Evolutionary conservation across 2,797 vertebrate species (phyloP), one percentile per base, ranked within the genome.

Genomic region (Craterocephalus amniculus): DNA sequence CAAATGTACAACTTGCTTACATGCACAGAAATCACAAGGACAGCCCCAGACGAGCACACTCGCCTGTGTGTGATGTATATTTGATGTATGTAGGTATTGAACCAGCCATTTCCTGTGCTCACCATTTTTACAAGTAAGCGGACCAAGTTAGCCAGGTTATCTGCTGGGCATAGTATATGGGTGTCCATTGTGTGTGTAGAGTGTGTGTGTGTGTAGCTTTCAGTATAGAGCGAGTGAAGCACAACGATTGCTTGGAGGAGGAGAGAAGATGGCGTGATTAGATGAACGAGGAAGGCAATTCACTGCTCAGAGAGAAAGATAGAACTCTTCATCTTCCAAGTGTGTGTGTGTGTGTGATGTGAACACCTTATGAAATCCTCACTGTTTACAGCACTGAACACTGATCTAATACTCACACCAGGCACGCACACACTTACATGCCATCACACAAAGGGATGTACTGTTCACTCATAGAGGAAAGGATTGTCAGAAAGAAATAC

Each of bases 211-310:
- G 76, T 64, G 81, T 31, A 35, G 67, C 70, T 70, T 55, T 85
- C 67, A 76, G 75, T 83, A 79, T 75, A 58, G 48, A 78, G 66
- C 58, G 80, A 85, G 79, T 35, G 40, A 80, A 84, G 85, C 52
- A 57, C 90, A 89, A 87, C 81, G 82, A 93, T 92, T 93, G 91
- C 85, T 87, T 83, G 89, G 90, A 71, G 72, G 88, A 89, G 90
- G 89, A 91, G 88, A 91, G 93, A 93, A 92, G 91, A 93, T 92
- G 87, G 83, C 66, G 86, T 94, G 92, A 94, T 94, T 92, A 91
- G 91, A 93, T 87, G 89, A 86, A 89, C 70, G 87, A 90, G 79
- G 72, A 85, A 91, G 91, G 91, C 91, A 92, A 91, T 94, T 86
- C 90, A 81, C 83, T 85, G 83, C 86, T 87, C 87, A 88, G 83